These are phyloP conservation scores for Diplodus puntazzo DNA, from an alignment of 2,797 vertebrate genomes.

Conservation along the genomic window DNA sequence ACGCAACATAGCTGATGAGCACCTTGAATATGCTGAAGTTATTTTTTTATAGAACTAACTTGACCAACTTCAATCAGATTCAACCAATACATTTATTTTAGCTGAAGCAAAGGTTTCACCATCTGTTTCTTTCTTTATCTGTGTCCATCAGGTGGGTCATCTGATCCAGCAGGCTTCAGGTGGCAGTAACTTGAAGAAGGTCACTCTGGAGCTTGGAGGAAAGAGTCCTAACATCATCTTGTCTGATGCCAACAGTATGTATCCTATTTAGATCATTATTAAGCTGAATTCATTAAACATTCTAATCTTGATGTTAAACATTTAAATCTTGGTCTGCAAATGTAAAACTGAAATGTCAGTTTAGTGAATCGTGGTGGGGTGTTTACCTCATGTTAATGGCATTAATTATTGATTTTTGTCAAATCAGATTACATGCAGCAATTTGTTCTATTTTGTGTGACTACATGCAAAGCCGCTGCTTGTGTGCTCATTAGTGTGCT, in stretches of 20 bases:
- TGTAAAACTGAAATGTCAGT: not conserved
- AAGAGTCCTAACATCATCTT: constrained; percentile 97
- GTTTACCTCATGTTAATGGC: not conserved
- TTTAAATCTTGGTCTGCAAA: no score
- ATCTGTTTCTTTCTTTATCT: not conserved
- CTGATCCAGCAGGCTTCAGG: constrained; percentile 94
- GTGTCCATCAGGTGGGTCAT: constrained; percentile 89
- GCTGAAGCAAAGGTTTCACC: not conserved
- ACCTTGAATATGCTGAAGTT: not conserved
- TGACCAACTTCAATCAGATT: not conserved
- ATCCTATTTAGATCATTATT: not conserved
- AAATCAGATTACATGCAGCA: no score
- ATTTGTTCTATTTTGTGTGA: no score
- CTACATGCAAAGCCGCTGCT: no score
- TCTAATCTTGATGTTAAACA: no score
- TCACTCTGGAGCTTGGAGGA: constrained; percentile 96
- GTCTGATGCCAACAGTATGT: constrained; percentile 94
- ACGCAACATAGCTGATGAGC: no score
- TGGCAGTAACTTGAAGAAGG: constrained; percentile 94
- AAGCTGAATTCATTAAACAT: not conserved
- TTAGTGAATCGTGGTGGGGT: not conserved
- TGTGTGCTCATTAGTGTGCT: no score
- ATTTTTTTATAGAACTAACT: not conserved
- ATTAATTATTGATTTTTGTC: not conserved
- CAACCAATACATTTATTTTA: not conserved